phyloP scores from a whole-genome alignment of 1,140 invertebrate genomes.

The Aleiodes sp. region DNA sequence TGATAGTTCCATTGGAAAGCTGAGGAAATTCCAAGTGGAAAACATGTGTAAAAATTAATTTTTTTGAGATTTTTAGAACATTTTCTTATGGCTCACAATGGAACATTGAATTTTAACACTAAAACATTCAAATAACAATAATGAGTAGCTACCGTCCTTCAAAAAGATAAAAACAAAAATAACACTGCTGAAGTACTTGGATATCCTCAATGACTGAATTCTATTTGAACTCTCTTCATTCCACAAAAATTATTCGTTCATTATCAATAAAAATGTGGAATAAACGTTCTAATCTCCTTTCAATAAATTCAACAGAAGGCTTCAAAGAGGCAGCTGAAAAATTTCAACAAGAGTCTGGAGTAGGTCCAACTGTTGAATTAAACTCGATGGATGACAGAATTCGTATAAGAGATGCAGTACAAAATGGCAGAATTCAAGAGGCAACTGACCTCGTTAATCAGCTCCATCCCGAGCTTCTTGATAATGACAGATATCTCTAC shows the following conservation, averaged over 20 bases:
- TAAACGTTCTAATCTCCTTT: too few species aligned
- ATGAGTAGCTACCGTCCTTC: too few species aligned
- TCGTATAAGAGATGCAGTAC: constrained; percentile 92
- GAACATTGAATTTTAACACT: too few species aligned
- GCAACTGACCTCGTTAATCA: constrained; percentile 94
- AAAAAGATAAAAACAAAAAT: too few species aligned
- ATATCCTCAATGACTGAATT: too few species aligned
- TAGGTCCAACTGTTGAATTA: constrained; percentile 86
- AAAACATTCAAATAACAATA: too few species aligned
- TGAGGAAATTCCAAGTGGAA: too few species aligned
- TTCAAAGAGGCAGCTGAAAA: constrained; percentile 98
- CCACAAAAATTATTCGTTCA: constrained; percentile 22
- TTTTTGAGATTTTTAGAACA: too few species aligned
- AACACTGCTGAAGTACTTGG: too few species aligned
- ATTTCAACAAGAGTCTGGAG: constrained; percentile 93
- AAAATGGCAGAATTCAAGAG: constrained; percentile 91
- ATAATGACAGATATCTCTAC: constrained; percentile 94
- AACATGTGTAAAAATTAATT: too few species aligned
- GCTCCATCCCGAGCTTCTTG: constrained; percentile 92
- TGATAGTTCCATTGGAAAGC: too few species aligned
- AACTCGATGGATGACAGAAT: constrained; percentile 93
- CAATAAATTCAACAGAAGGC: constrained; percentile 78
- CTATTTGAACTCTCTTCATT: background rate
- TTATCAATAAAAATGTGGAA: constrained; percentile 22
- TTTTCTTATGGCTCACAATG: too few species aligned